A percentile compares a stretch with the other conserved stretches of the same genome.
Evolutionary conservation across 2,797 vertebrate species (phyloP).

Genomic region (Acipenser ruthenus): DNA sequence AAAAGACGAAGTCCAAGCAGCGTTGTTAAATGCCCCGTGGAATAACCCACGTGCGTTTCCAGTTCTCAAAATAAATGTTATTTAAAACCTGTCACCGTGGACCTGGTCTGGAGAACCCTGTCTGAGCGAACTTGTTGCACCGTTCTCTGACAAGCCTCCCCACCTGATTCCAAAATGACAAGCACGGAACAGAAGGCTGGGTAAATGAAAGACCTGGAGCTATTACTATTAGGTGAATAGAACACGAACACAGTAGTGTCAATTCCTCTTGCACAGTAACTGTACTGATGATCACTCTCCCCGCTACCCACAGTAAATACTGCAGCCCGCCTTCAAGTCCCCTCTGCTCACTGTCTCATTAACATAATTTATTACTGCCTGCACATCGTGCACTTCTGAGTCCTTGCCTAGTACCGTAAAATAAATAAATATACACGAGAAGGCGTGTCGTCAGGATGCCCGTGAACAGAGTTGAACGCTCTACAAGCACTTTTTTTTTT

Average conservation of each 20-base stretch:
- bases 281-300: constrained; percentile 25
- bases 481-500: too few relatives aligned
- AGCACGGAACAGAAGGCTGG: background rate
- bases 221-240: constrained; percentile 19
- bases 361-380: constrained; percentile 45
- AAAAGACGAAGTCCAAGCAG: background rate
- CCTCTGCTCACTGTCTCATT: constrained; percentile 30
- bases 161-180: constrained; percentile 13
- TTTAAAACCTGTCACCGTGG: constrained; percentile 17
- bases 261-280: constrained; percentile 21
- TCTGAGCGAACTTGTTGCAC: constrained; percentile 30
- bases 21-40: constrained; percentile 7
- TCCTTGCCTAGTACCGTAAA: constrained; percentile 8
- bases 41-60: constrained; percentile 12
- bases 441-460: background rate
- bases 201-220: constrained; percentile 11
- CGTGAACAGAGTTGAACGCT: too few relatives aligned
- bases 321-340: constrained; percentile 51
- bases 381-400: constrained; percentile 13
- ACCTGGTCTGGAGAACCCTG: constrained; percentile 8
- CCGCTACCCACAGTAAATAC: constrained; percentile 34
- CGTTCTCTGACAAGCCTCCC: constrained; percentile 11
- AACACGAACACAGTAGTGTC: constrained; percentile 27
- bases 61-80: constrained; percentile 3
- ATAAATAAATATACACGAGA: constrained; percentile 12